phyloP scores from a whole-genome alignment of 1,140 invertebrate species.

The Drosophila busckii region DNA sequence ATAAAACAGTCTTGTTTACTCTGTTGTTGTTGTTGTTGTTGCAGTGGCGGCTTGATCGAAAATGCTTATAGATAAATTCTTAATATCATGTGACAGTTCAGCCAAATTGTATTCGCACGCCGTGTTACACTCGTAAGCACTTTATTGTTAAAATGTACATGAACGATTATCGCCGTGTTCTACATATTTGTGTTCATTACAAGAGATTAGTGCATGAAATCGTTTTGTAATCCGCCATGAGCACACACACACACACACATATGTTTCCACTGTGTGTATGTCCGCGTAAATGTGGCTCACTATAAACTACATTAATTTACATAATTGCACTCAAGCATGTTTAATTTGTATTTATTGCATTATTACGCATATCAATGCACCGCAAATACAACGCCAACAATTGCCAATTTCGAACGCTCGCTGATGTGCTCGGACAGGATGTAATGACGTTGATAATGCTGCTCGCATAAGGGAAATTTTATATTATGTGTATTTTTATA shows the following conservation, averaged over 20 bases:
- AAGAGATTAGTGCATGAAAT: constrained; percentile 70
- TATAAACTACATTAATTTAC: constrained; percentile 70
- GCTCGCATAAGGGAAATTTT: too few relatives aligned
- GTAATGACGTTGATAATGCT: too few relatives aligned
- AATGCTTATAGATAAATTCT: constrained; percentile 68
- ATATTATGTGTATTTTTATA: too few relatives aligned
- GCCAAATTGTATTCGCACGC: constrained; percentile 13
- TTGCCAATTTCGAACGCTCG: too few relatives aligned
- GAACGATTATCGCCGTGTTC: constrained; percentile 71
- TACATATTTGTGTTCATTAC: constrained; percentile 74
- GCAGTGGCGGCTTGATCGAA: constrained; percentile 53
- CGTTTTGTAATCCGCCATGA: constrained; percentile 61
- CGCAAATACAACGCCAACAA: constrained; percentile 48
- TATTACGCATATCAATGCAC: constrained; percentile 66
- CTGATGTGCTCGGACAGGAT: too few relatives aligned
- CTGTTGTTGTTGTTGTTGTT: constrained; percentile 31
- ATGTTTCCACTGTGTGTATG: constrained; percentile 16
- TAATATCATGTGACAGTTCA: constrained; percentile 63
- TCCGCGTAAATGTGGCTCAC: constrained; percentile 23
- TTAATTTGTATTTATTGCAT: constrained; percentile 77
- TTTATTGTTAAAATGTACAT: constrained; percentile 65
- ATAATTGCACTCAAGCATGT: constrained; percentile 76
- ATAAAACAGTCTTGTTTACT: constrained; percentile 34
- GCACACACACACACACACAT: constrained; percentile 19
- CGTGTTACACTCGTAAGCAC: constrained; percentile 34